Evolutionary conservation across 2,888 invertebrate genomes (phyloP).

Genomic region (Adelphocoris suturalis): DNA sequence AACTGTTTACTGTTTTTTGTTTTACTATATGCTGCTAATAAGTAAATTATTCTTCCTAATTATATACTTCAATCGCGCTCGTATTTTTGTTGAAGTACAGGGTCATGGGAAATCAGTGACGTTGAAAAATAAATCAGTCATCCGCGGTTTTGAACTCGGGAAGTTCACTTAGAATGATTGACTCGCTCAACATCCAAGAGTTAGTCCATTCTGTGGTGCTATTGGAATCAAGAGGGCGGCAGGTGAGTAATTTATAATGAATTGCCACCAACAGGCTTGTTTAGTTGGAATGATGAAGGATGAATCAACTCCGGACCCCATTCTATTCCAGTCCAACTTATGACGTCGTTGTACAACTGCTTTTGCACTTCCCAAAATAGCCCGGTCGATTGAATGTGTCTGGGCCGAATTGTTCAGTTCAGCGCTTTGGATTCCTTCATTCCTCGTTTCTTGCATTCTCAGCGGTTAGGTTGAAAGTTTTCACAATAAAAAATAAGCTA

Average conservation of each 20-base stretch:
- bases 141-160: background rate
- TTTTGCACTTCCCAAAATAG: background rate
- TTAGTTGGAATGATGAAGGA: slow-evolving; percentile 24
- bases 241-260: background rate
- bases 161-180: background rate
- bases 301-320: background rate
- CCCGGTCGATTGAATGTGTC: background rate
- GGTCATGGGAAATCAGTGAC: background rate
- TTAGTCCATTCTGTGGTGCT: background rate
- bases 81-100: background rate
- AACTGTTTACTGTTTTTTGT: too few relatives aligned
- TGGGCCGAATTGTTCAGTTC: background rate
- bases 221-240: background rate
- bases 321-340: background rate
- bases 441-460: background rate
- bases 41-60: too few relatives aligned
- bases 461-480: too few relatives aligned
- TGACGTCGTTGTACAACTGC: slow-evolving; percentile 3
- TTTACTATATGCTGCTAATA: too few relatives aligned
- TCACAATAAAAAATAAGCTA: too few relatives aligned
- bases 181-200: background rate
- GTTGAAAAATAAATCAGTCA: background rate
- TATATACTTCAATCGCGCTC: background rate
- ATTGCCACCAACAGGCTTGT: slow-evolving; percentile 28
- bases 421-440: background rate